Evolutionary conservation across 2,888 invertebrate species (phyloP), one percentile per base, ranked within the genome.

Genomic region (Brachypalpus laphriformis): DNA sequence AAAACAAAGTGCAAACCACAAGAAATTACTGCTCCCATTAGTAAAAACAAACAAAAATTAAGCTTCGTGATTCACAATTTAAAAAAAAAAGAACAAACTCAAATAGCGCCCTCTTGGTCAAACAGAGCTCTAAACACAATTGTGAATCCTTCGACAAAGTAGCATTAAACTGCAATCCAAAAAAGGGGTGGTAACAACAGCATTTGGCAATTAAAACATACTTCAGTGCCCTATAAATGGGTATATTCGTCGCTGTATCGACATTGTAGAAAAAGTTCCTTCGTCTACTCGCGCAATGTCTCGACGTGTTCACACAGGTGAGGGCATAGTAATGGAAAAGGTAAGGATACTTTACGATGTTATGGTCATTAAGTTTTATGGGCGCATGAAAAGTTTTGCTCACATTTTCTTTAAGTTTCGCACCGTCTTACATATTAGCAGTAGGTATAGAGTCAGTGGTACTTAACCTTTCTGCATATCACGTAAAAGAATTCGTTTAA

Each of bases 331-430:
- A 61, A 49, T 72, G 80, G 47, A 47, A 25, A 40, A 61, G 66
- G 72, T 65, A 81, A 81, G 81, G 65, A 56, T 76, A 65, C 71
- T 76, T 85, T 85, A 85, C 75, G 81, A 61, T 85, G 81, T 85
- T 72, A 81, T 85, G 81, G 81, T 85, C 85, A 76, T 85, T 81
- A 85, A 81, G 75, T 85, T 85, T 81, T 85, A 85, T 76, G 65
- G 59, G 18, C 65, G 11, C 66, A 85, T 76, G 66, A 81, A 85
- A 85, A 85, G 51, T 81, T 85, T 83, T 72, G 74, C 63, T 49
- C 28, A 70, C 68, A 57, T 68, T 74, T 78, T 51, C 83, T 70
- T 57, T 63, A 71, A 70, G 68, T 65, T 75, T 70, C 25, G 14
- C 40, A 40, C 37, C 51, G 9, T 63, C 59, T 31, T 72, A 20